Evolutionary conservation across 2,113 vertebrate species (phyloP), one percentile per base, ranked within the genome.

Genomic region (Amia ocellicauda): DNA sequence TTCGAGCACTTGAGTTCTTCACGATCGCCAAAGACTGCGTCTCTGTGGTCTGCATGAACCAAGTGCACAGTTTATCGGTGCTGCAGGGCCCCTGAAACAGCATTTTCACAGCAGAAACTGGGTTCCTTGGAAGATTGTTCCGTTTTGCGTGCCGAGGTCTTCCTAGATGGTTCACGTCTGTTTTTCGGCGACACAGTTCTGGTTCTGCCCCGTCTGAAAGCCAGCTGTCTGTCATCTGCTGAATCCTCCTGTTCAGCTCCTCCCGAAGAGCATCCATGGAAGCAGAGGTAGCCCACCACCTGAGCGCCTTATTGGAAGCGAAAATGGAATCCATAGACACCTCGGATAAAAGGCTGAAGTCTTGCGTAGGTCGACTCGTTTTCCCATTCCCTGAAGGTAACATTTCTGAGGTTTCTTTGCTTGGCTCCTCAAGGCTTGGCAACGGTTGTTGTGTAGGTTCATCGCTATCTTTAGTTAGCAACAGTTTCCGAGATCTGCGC

Each of bases 21-120:
- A 93, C 91, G 57, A 98, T 88, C 45, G 91, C 87, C 47, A 99
- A 86, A 65, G 97, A 95, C 66, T 96, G 94, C 3, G 97, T 99
- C 89, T 99, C 97, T 54, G 97, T 98, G 68, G 94, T 97, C 85
- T 99, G 92, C 96, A 99, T 99, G 78, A 98, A 98, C 97, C 95
- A 99, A 50, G 91, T 86, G 79, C 90, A 85, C 62, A 99, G 87
- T 59, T 96, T 93, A 64, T 91, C 92, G 85, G 92, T 89, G 68
- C 85, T 85, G 83, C 89, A 97, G 63, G 94, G 93, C 76, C 91
- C 90, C 79, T 89, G 92, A 82, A 99, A 99, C 78, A 99, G 88
- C 77, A 89, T 90, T 86, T 91, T 90, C 65, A 98, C 88, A 52
- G 91, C 88, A 55, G 96, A 97, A 9, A 83, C 83, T 69, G 42